Evolutionary conservation across 2,888 invertebrate species (phyloP), one percentile per base, ranked within the genome.

Genomic region (Dryadula phaetusa): DNA sequence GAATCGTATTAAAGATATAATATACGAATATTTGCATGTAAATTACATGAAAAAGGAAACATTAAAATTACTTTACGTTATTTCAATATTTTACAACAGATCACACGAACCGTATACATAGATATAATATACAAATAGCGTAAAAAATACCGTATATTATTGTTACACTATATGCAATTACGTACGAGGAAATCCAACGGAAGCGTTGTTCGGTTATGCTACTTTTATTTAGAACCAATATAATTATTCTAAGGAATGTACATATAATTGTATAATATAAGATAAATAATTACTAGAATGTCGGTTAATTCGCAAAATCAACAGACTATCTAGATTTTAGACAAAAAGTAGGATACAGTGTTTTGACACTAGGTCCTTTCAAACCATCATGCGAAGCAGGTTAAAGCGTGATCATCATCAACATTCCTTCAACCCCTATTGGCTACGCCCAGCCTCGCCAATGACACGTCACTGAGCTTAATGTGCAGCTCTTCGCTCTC

Each of bases 161-260:
- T 42, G 47, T 52, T 47, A 56, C 34, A 56, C 14, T 56, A 64
- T 16, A 28, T 16, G 28, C 18, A 25, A 37, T 37, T 47, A 46
- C 42, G 42, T 18, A 40, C 14, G 5, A 65, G 64, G 64, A 65
- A 65, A 60, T 49, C 16, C 28, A 42, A 37, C 58, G 64, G 64
- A 65, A 65, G 58, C 37, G 22, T 46, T 44, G 12, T 3, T 25
- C 20, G n/a, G 46, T 32, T 32, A 65, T 60, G 64, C 58, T 42
- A 52, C 49, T 49, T 53, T 32, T 60, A 32, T 37, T 34, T 18
- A 60, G 20, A 60, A 58, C 49, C 49, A 34, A 65, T 65, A 18
- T 42, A 37, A 25, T 25, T 34, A 56, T 56, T 56, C 28, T n/a
- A 37, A 18, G 49, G 49, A 49, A 49, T 58, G 58, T 34, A 40